Base-by-base conservation (phyloP, 2,888 invertebrate genomes). In the Nowickia ferox region DNA sequence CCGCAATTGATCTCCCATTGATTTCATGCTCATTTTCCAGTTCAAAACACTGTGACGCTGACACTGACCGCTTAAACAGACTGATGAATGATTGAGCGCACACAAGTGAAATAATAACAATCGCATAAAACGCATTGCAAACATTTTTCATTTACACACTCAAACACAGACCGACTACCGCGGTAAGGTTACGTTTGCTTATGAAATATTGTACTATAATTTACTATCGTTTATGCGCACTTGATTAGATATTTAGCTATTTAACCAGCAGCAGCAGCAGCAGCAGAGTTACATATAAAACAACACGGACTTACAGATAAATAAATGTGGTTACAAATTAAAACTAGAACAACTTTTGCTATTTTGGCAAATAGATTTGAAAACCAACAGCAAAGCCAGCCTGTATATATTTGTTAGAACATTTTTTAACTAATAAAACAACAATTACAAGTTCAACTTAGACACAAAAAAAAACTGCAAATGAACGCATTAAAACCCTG, bases 311-410 rank as follows among this genome's bases (percentile, higher is more conserved):
- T 30, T 46, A 63, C 65, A 22, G 59, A 53, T 46, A 61, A 79
- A 68, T 68, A 76, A 76, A 76, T 84, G 86, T 79, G 75, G 74
- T 72, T 61, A 66, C 81, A 71, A 79, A 76, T 79, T 68, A 80
- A 86, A 86, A 86, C 79, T 86, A 83, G 86, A 86, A 86, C 86
- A 83, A 86, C 86, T 86, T 86, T 86, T 86, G 86, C 76, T 66
- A 72, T 83, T 86, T 83, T 86, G 86, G 86, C 76, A 86, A 79
- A 80, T 80, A 72, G 72, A 71, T 65, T 68, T 53, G 19, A 66
- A 80, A 71, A 61, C 68, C 75, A 76, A 66, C 76, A 85, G 69
- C 74, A 30, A 30, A 30, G 6, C 30, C 30, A 72, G 68, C 57
- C 59, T 66, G 74, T 72, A n/a, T 30, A 51, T 17, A 71, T 65